These are phyloP conservation scores for Sycon ciliatum DNA, from an alignment of 37 sponge, comb jelly and placozoan species.

Conservation along the genomic window DNA sequence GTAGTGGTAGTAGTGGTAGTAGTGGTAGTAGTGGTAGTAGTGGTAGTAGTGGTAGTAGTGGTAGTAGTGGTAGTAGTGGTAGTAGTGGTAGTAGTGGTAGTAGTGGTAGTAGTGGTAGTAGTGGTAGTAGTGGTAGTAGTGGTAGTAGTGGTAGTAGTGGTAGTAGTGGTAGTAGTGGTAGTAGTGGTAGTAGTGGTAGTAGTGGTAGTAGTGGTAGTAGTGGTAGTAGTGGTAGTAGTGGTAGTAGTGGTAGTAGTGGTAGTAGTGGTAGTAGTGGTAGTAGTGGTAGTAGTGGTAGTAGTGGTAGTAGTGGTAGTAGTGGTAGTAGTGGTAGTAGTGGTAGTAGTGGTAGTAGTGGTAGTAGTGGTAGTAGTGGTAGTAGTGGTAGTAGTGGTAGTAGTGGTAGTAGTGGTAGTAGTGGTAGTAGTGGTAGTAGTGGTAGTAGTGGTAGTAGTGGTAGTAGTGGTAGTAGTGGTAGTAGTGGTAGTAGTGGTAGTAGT, in stretches of 20 bases:
- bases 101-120: conserved; percentile 8
- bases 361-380: conserved; percentile 9
- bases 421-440: conserved; percentile 9
- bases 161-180: conserved; percentile 8
- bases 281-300: conserved; percentile 8
- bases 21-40: conserved; percentile 9
- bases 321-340: conserved; percentile 9
- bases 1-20: conserved; percentile 9
- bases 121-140: conserved; percentile 9
- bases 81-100: conserved; percentile 9
- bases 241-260: conserved; percentile 9
- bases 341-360: conserved; percentile 8
- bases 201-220: conserved; percentile 9
- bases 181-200: conserved; percentile 9
- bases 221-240: conserved; percentile 9
- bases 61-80: conserved; percentile 9
- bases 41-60: conserved; percentile 9
- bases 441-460: conserved; percentile 9
- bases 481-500: conserved; percentile 9
- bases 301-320: conserved; percentile 9
- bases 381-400: conserved; percentile 9
- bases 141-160: conserved; percentile 9
- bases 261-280: conserved; percentile 9
- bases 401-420: conserved; percentile 9
- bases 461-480: conserved; percentile 8